Conservation (phyloP, 2,113 vertebrate species). For the Halichoerus grypus region DNA sequence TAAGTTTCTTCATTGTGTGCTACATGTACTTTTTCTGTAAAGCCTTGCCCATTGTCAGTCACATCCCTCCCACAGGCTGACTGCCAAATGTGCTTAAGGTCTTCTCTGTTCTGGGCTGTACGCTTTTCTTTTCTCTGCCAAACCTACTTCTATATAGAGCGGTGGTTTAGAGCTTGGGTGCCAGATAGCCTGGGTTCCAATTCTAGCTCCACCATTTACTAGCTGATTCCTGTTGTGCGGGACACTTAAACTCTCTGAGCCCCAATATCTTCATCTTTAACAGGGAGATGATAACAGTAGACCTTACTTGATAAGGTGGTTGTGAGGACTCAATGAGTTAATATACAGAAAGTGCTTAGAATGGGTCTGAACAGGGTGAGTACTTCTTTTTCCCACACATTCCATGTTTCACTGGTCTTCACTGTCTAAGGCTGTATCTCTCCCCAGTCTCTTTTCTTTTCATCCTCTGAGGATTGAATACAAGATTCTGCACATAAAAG, state of each 20-base stretch:
- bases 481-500: background rate
- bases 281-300: background rate
- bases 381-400: background rate
- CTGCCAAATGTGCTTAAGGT: background rate
- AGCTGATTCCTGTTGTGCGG: background rate
- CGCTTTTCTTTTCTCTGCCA: background rate
- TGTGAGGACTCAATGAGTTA: background rate
- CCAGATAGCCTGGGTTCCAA: background rate
- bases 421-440: background rate
- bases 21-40: background rate
- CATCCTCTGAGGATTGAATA: background rate
- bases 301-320: background rate
- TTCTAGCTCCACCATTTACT: background rate
- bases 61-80: background rate
- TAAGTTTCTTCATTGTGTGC: background rate
- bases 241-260: background rate
- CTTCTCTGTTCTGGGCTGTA: background rate
- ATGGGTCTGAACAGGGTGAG: background rate
- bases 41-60: background rate
- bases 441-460: background rate
- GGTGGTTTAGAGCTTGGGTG: background rate
- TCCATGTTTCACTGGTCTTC: background rate
- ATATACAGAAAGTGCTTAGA: background rate
- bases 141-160: fast-evolving
- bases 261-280: background rate